These are phyloP conservation scores for Lepilemur septentrionalis DNA, from an alignment of 2,797 vertebrate genomes.

Conservation along the genomic window DNA sequence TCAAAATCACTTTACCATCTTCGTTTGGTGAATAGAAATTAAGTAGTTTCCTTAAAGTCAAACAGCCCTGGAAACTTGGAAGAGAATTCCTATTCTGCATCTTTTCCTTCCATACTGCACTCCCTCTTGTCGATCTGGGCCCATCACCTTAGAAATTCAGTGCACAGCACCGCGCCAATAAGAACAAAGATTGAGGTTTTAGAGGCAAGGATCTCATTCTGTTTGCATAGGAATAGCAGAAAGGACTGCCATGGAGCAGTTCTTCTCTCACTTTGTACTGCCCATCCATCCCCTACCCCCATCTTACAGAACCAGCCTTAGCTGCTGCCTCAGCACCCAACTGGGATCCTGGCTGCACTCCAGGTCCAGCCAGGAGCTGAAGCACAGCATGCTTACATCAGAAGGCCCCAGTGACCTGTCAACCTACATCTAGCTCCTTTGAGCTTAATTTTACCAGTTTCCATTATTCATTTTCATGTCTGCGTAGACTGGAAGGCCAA, in stretches of 20 bases:
- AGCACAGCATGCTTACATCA: neutral
- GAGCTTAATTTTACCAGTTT: neutral
- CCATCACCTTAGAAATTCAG: neutral
- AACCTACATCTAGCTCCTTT: neutral
- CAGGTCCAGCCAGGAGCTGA: fast-evolving
- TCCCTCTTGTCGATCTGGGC: no score
- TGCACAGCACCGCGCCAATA: fast-evolving
- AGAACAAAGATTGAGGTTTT: neutral
- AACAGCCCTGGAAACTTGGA: neutral
- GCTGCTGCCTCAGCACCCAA: neutral
- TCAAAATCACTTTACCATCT: neutral
- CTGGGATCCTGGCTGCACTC: fast-evolving
- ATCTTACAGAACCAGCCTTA: neutral
- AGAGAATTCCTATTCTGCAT: neutral
- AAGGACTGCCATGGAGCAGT: no score
- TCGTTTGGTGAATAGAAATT: neutral
- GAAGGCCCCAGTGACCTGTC: neutral
- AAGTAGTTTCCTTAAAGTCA: neutral
- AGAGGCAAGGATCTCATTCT: neutral
- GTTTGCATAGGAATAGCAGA: neutral
- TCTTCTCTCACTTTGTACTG: neutral
- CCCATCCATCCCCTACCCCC: fast-evolving
- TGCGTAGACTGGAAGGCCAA: neutral
- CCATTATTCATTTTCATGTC: neutral
- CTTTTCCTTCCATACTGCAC: neutral